Base-by-base conservation (phyloP, 2,113 vertebrate species). In the Martes martes region DNA sequence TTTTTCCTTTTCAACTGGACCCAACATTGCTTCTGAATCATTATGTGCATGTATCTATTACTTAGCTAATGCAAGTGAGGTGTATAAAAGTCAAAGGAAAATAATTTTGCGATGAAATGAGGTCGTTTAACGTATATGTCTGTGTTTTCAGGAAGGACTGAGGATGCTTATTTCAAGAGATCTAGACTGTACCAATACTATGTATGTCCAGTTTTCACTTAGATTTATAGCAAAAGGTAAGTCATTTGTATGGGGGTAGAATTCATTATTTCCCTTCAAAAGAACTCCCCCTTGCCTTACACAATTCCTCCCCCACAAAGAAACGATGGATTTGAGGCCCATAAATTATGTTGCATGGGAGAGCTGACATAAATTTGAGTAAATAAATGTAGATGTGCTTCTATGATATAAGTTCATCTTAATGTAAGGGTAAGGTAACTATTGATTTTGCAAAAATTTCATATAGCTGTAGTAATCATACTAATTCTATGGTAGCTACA, bases 211-310 rank as follows among this genome's bases (percentile, higher is more conserved):
- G 97, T 99, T 99, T 98, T 99, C 99, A 85, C 99, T 99, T 95
- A 99, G 99, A 98, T 99, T 99, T 98, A 99, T 99, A 98, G 99
- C 99, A 47, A 99, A 99, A 99, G 99, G 99, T 99, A 98, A 98
- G 98, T 78, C 76, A 33, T 79, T 6, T 76, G 39, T 73, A 1
- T 50, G 31, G 28, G 31, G 28, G 2, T 89, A 42, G 42, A 52
- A 39, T 78, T 89, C 16, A 89, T 79, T 69, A 31, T 93, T 81
- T 96, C 74, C 69, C 71, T 73, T 81, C 26, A 74, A 69, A 71
- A 92, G 88, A 86, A 69, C 39, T 69, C 18, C 11, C 81, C 9
- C 23, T 7, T 76, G 57, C 7, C 23, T 6, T 71, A 50, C 0
- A 15, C 11, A 45, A 23, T 55, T 96, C 87, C 33, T 81, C 24